phyloP scores from a whole-genome alignment of 2,113 vertebrate genomes.

The Osmerus eperlanus region DNA sequence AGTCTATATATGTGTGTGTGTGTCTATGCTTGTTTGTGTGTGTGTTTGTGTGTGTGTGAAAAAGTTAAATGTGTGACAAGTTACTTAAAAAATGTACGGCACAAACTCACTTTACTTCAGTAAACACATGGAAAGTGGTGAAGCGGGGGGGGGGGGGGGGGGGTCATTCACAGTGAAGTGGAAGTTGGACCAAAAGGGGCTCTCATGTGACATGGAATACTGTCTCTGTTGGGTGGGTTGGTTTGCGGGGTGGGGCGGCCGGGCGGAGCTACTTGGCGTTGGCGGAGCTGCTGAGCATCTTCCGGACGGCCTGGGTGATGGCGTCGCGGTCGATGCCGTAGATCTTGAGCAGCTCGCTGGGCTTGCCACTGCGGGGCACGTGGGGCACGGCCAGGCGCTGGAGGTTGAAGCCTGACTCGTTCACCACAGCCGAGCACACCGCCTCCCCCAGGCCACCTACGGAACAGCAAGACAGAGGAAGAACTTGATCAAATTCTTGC shows the following conservation, averaged over 20 bases:
- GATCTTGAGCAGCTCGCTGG: conserved; percentile 86
- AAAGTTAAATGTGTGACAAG: conserved; percentile 41
- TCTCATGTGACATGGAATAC: conserved; percentile 45
- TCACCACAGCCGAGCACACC: conserved; percentile 75
- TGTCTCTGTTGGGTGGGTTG: conserved; percentile 34
- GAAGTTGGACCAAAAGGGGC: conserved; percentile 21
- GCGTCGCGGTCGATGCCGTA: conserved; percentile 90
- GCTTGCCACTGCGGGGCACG: conserved; percentile 84
- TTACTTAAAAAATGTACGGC: conserved; percentile 54
- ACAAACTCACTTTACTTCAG: conserved; percentile 63
- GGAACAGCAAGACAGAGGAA: conserved; percentile 11
- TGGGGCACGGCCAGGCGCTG: conserved; percentile 81
- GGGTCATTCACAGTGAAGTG: conserved; percentile 57
- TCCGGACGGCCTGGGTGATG: conserved; percentile 80
- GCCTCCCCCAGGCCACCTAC: conserved; percentile 89
- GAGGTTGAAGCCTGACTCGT: conserved; percentile 78
- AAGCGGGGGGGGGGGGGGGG: neutral
- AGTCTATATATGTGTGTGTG: conserved; percentile 2
- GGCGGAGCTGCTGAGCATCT: conserved; percentile 77
- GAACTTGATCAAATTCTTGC: neutral
- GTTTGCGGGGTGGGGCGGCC: conserved; percentile 25
- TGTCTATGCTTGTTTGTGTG: conserved; percentile 38
- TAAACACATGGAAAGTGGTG: conserved; percentile 30
- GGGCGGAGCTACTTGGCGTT: conserved; percentile 75
- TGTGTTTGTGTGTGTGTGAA: conserved; percentile 36